Base-by-base conservation (phyloP, 2,797 vertebrate genomes). In the Erpetoichthys calabaricus region DNA sequence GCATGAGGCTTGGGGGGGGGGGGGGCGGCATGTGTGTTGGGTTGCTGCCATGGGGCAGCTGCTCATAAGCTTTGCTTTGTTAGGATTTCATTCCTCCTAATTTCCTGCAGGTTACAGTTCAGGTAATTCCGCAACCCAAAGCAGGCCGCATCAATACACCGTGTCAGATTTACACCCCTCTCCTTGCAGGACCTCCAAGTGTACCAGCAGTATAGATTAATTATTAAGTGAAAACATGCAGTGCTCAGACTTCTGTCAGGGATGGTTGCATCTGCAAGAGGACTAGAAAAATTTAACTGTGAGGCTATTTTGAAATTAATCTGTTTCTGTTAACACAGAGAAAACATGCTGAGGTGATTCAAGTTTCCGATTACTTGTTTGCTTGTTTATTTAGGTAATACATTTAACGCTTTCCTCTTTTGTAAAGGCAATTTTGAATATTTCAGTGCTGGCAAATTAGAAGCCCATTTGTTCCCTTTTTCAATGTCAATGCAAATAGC, bases 81-180 rank as follows among this genome's bases (percentile, higher is more conserved):
- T 42, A 56, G 57, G 61, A 59, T 57, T 59, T 56, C 53, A 53
- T 58, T 57, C 46, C 62, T 59, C 62, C 55, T 57, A 50, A 59
- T 63, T 57, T 57, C 62, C 58, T n/a, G 49, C 58, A 59, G 50
- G 50, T 60, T 59, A 54, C 55, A 56, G 62, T 50, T 60, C 58
- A 60, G 51, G 58, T 63, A 59, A 59, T 57, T 50, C 55, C 49
- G 62, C 55, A 10, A 43, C 44, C 41, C 55, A 55, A 46, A 42
- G 43, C 52, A 45, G 44, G 6, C 8, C 57, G 57, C 45, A 54
- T 47, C 57, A 44, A 56, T 59, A 53, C 59, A 52, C 57, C 25
- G 8, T 50, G 57, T 54, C 52, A 8, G 9, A 8, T 54, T 54
- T 43, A 54, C 44, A 42, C 41, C 42, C 9, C 9, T 42, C 53